Evolutionary conservation across 2,113 vertebrate species (phyloP).

Genomic region (Gavialis gangeticus): DNA sequence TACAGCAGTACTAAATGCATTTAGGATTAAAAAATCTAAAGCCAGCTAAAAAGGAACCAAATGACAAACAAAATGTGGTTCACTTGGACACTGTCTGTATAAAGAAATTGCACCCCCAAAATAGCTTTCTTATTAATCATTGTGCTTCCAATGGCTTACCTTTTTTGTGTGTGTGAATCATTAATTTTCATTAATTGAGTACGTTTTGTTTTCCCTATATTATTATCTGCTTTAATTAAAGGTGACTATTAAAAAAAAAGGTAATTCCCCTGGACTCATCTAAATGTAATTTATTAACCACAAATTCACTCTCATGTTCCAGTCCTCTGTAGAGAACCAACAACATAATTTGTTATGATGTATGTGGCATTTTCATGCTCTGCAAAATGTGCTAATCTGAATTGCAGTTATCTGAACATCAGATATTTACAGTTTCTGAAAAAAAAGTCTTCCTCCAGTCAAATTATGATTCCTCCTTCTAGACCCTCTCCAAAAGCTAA

Average conservation of each 20-base stretch:
- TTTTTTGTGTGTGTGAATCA: not conserved
- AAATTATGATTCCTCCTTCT: not conserved
- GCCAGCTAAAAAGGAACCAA: not conserved
- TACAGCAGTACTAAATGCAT: not conserved
- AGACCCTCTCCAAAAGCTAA: not conserved
- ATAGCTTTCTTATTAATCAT: not conserved
- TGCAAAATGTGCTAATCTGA: not conserved
- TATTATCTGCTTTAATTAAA: constrained; percentile 3
- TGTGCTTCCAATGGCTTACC: not conserved
- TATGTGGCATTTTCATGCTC: not conserved
- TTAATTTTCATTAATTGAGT: not conserved
- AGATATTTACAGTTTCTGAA: too few relatives aligned
- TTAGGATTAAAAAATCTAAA: not conserved
- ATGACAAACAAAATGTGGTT: not conserved
- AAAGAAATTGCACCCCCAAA: not conserved
- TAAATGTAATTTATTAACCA: not conserved
- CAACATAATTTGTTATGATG: not conserved
- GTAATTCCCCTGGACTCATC: not conserved
- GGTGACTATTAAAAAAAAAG: not conserved
- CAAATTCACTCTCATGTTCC: not conserved
- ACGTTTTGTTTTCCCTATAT: not conserved
- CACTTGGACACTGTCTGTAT: not conserved
- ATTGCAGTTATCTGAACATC: too few relatives aligned
- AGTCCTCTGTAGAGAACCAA: not conserved
- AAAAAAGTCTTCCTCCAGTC: not conserved